These are phyloP conservation scores for Leptosomus discolor DNA, from an alignment of 2,113 vertebrate species.

Conservation along the genomic window DNA sequence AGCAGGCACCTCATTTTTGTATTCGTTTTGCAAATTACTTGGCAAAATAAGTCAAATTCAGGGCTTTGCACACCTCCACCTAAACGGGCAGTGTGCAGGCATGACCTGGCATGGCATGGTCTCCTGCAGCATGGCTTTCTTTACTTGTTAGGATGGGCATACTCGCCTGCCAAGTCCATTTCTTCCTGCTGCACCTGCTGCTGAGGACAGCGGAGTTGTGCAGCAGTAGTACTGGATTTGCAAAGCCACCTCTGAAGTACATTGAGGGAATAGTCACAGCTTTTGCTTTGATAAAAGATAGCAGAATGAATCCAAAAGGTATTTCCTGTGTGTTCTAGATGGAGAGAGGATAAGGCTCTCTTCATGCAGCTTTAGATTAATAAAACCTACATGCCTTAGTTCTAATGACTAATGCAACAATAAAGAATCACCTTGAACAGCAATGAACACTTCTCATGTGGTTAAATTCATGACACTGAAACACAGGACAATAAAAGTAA, in stretches of 20 bases:
- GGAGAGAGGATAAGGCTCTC: background rate
- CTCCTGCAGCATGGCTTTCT: background rate
- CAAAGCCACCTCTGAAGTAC: background rate
- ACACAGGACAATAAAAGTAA: background rate
- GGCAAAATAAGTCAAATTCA: background rate
- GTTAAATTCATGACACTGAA: background rate
- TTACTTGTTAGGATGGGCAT: accelerated
- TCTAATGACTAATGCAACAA: background rate
- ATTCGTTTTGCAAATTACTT: background rate
- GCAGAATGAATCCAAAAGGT: background rate
- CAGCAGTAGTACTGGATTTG: background rate
- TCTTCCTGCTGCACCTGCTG: background rate
- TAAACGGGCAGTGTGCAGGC: background rate
- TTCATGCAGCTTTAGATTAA: background rate
- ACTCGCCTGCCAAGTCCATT: background rate
- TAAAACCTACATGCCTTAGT: background rate
- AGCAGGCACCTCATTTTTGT: background rate
- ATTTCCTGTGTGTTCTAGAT: background rate
- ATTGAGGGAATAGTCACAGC: accelerated
- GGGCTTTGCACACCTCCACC: background rate
- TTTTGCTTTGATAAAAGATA: background rate
- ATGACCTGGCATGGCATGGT: background rate
- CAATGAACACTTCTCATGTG: background rate
- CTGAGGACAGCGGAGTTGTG: background rate
- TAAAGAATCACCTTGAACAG: background rate